Conservation (phyloP, 92 coral and sea anemone genomes). For the Zoanthus sansibaricus region DNA sequence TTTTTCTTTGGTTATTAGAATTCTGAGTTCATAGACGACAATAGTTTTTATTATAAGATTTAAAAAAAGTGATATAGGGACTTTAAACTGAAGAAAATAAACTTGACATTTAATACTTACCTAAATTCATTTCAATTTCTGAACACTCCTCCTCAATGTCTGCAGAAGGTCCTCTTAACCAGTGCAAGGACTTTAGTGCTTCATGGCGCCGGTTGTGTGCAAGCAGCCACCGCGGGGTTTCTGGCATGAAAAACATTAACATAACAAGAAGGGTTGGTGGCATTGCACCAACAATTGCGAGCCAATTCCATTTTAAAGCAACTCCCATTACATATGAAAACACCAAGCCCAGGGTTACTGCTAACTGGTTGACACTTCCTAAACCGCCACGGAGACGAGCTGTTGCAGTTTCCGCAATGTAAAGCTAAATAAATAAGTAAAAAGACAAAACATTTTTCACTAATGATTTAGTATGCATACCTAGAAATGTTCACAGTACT, state of each 20-base stretch:
- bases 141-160: slow-evolving; percentile 79
- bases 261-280: slow-evolving; percentile 71
- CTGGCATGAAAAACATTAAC: slow-evolving; percentile 84
- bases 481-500: too few species aligned
- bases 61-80: too few species aligned
- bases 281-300: slow-evolving; percentile 81
- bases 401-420: slow-evolving; percentile 86
- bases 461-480: too few species aligned
- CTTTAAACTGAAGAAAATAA: too few species aligned
- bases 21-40: too few species aligned
- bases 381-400: slow-evolving; percentile 82
- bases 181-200: slow-evolving; percentile 67
- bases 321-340: slow-evolving; percentile 67
- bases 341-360: slow-evolving; percentile 75
- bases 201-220: slow-evolving; percentile 73
- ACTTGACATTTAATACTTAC: slow-evolving; percentile 39
- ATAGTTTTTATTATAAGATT: too few species aligned
- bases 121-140: slow-evolving; percentile 73
- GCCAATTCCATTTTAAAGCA: slow-evolving; percentile 77
- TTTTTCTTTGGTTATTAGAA: too few species aligned
- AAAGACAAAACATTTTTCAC: too few species aligned
- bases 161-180: slow-evolving; percentile 75
- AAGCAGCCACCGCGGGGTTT: slow-evolving; percentile 90
- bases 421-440: slow-evolving; percentile 59
- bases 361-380: slow-evolving; percentile 86